Conservation (phyloP, 2,113 vertebrate genomes). For the Hepsetus odoe region DNA sequence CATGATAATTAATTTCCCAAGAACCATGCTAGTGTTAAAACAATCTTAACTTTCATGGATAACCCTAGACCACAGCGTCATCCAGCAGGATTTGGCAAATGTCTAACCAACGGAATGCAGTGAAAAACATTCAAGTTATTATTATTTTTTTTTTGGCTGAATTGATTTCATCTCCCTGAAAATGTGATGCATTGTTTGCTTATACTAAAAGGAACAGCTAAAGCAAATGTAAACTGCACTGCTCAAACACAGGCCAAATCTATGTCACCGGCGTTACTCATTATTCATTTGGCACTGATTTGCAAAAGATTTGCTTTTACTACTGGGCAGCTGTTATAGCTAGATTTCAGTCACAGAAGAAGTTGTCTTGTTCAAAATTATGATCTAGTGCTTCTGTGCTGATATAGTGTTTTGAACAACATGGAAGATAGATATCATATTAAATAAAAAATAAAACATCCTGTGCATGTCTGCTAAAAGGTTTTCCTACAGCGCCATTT, state of each 20-base stretch:
- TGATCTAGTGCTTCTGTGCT: not conserved
- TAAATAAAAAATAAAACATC: not conserved
- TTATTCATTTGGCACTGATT: not conserved
- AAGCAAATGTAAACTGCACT: not conserved
- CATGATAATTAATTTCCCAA: not conserved
- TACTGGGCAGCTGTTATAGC: not conserved
- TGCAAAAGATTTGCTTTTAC: not conserved
- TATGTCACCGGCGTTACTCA: not conserved
- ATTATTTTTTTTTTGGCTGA: no score
- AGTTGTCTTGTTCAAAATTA: not conserved
- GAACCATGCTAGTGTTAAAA: not conserved
- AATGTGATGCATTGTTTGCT: not conserved
- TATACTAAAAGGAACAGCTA: not conserved
- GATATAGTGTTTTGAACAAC: not conserved
- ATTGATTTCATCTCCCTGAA: not conserved
- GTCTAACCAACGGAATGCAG: not conserved
- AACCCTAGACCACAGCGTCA: not conserved
- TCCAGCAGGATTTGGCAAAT: not conserved
- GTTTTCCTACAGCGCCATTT: constrained; percentile 9
- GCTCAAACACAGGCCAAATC: not conserved
- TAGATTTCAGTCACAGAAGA: not conserved
- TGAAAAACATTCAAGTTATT: not conserved
- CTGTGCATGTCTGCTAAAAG: constrained; percentile 12
- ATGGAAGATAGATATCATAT: not conserved
- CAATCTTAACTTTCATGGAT: not conserved